These are phyloP conservation scores for Riparia riparia DNA, from an alignment of 2,113 vertebrate species.

Conservation along the genomic window DNA sequence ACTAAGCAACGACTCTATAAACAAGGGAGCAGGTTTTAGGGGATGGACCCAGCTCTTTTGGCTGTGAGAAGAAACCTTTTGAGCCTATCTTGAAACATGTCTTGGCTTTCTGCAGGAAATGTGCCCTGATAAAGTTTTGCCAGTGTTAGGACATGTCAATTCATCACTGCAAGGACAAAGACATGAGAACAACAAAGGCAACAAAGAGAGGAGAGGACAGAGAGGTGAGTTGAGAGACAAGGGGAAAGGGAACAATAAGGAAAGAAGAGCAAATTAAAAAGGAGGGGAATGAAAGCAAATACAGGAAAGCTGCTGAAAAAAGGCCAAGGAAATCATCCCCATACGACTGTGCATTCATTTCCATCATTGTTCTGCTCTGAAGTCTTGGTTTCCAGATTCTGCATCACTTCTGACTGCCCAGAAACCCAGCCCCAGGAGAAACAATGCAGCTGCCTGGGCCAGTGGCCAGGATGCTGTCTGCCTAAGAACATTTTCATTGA, in stretches of 20 bases:
- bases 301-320: neutral
- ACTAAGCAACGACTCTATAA: neutral
- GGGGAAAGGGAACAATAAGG: neutral
- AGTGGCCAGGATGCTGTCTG: conserved; percentile 28
- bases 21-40: neutral
- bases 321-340: neutral
- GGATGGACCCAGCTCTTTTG: neutral
- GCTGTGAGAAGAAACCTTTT: neutral
- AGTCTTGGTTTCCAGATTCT: conserved; percentile 28
- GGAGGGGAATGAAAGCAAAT: neutral
- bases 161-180: neutral
- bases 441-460: conserved; percentile 55
- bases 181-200: neutral
- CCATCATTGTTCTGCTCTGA: conserved; percentile 29
- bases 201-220: neutral
- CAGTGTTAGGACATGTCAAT: neutral
- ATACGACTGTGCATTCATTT: neutral
- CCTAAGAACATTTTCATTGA: conserved; percentile 44
- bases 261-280: neutral
- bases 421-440: neutral
- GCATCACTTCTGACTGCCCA: conserved; percentile 35
- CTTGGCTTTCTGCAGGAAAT: neutral
- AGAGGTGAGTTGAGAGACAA: neutral
- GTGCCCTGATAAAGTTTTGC: neutral
- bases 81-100: neutral